These are phyloP conservation scores for Pterois miles DNA, from an alignment of 2,797 vertebrate genomes.

Conservation along the genomic window DNA sequence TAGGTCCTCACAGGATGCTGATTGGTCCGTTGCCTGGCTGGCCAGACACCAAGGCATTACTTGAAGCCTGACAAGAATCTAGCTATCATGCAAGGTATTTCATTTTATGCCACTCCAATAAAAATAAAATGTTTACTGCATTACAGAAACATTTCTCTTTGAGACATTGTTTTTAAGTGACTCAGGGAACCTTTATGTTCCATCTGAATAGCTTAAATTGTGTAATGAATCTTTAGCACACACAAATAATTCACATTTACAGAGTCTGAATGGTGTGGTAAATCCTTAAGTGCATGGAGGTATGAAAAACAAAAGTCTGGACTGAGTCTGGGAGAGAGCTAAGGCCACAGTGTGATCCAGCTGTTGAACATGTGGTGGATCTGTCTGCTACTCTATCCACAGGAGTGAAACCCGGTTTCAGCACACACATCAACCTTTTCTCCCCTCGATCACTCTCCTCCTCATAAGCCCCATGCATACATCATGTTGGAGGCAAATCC, in stretches of 20 bases:
- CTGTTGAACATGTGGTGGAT: slow-evolving; percentile 67
- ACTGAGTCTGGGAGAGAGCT: slow-evolving; percentile 2
- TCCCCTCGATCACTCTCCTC: slow-evolving; percentile 65
- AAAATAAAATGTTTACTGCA: background rate
- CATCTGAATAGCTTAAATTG: background rate
- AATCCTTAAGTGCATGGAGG: slow-evolving; percentile 10
- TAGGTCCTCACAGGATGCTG: no score
- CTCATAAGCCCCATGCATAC: slow-evolving; percentile 52
- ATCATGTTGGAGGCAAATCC: slow-evolving; percentile 19
- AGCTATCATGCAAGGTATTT: background rate
- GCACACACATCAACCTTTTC: slow-evolving; percentile 58
- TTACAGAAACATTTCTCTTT: background rate
- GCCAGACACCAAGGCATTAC: no score
- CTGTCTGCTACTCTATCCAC: slow-evolving; percentile 21
- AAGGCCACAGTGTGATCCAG: slow-evolving; percentile 43
- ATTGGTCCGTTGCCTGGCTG: no score
- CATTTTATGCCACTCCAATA: background rate
- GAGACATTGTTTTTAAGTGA: background rate
- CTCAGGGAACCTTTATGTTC: background rate
- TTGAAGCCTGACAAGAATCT: no score
- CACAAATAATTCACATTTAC: background rate
- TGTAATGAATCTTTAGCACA: background rate
- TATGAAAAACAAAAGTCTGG: slow-evolving; percentile 15
- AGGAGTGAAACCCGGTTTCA: slow-evolving; percentile 28
- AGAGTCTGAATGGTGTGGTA: background rate